A percentile compares a stretch with the other conserved stretches of the same genome.
These are phyloP conservation scores for Hoplostethus mediterraneus DNA, from an alignment of 2,797 vertebrate genomes.

Conservation along the genomic window DNA sequence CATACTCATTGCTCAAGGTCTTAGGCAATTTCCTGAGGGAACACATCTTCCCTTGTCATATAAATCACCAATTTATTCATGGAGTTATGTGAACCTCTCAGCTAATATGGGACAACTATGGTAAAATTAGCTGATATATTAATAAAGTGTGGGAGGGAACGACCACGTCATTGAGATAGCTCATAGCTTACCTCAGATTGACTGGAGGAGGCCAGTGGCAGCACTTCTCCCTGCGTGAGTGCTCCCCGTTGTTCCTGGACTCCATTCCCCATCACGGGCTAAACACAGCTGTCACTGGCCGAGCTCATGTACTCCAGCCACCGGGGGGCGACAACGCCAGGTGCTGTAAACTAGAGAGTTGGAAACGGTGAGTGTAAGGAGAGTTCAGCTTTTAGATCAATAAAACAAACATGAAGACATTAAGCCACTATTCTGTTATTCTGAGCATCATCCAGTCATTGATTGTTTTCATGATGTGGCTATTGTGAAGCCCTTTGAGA, in stretches of 20 bases:
- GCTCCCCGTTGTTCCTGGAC: conserved; percentile 85
- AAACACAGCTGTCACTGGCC: conserved; percentile 40
- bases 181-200: conserved; percentile 84
- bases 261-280: conserved; percentile 92
- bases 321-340: conserved; percentile 20
- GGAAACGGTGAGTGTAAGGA: conserved; percentile 2
- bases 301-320: conserved; percentile 68
- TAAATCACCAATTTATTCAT: too few species aligned
- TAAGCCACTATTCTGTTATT: conserved; percentile 4
- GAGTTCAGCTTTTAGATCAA: conserved; percentile 20
- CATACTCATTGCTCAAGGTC: not conserved
- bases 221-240: conserved; percentile 84
- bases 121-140: not conserved
- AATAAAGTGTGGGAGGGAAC: not conserved
- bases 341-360: conserved; percentile 9
- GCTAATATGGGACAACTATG: not conserved
- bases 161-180: not conserved
- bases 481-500: too few species aligned
- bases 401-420: conserved; percentile 20
- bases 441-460: not conserved
- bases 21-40: not conserved
- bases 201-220: conserved; percentile 76
- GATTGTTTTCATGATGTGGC: too few species aligned
- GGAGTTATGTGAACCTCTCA: too few species aligned
- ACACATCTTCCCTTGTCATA: not conserved